Percentiles rank a stretch among this genome's conserved stretches.
phyloP scores from a whole-genome alignment of 2,113 vertebrate genomes.

The Lipophrys pholis region DNA sequence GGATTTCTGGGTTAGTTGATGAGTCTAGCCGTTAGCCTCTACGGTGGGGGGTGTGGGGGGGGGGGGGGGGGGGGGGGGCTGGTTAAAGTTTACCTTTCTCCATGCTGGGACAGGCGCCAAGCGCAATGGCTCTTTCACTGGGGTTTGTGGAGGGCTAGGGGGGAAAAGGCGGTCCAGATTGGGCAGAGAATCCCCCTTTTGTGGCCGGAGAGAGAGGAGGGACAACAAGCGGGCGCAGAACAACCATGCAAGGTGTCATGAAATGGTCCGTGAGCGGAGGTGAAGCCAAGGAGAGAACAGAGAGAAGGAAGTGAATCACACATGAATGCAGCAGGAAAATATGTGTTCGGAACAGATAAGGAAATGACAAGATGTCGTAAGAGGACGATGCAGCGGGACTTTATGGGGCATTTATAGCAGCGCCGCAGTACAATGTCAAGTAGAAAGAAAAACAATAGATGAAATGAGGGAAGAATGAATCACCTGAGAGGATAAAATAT shows the following conservation, averaged over 20 bases:
- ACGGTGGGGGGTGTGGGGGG: background rate
- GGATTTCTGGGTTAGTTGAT: constrained; percentile 31
- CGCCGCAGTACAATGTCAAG: background rate
- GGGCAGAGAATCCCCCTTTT: constrained; percentile 87
- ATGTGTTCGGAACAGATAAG: constrained; percentile 17
- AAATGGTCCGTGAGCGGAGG: constrained; percentile 51
- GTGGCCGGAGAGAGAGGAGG: constrained; percentile 67
- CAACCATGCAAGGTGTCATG: constrained; percentile 52
- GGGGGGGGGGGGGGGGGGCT: no score
- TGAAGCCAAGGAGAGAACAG: constrained; percentile 66
- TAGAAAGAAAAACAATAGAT: constrained; percentile 14
- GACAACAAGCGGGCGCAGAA: constrained; percentile 31
- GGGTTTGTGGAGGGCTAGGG: constrained; percentile 80
- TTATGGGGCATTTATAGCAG: background rate
- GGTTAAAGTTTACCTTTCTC: constrained; percentile 93
- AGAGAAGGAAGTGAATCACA: constrained; percentile 63
- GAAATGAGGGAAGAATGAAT: background rate
- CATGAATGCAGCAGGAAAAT: constrained; percentile 31
- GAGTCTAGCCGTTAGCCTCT: constrained; percentile 42
- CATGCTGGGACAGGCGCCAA: constrained; percentile 89
- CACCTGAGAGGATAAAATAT: background rate
- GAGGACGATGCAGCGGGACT: constrained; percentile 19
- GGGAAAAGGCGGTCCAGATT: constrained; percentile 87
- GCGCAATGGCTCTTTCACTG: constrained; percentile 83
- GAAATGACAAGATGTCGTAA: constrained; percentile 31